These are phyloP conservation scores for Drosophila sordidapex DNA, from an alignment of 2,888 invertebrate species.

Conservation along the genomic window DNA sequence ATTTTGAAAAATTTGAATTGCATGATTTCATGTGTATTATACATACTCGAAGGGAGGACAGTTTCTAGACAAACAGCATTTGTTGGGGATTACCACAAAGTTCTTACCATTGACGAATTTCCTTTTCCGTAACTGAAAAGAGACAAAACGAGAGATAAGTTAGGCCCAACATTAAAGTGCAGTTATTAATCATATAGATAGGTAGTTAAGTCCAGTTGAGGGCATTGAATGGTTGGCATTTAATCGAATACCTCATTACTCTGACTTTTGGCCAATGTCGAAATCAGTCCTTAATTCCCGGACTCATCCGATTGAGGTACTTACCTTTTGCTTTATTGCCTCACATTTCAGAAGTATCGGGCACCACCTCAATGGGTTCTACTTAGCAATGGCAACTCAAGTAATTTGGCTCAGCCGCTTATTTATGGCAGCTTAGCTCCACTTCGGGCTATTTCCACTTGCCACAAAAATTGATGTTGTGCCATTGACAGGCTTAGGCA, in stretches of 20 bases:
- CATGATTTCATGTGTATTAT: conserved; percentile 23
- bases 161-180: not conserved
- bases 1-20: not conserved
- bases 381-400: conserved; percentile 19
- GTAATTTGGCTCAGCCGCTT: conserved; percentile 59
- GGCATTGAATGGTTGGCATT: not conserved
- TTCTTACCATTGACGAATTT: conserved; percentile 94
- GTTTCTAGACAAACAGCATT: not conserved
- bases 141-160: conserved; percentile 78
- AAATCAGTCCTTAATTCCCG: not conserved
- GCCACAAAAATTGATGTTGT: conserved; percentile 61
- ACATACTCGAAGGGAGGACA: conserved; percentile 15
- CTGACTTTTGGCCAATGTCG: not conserved
- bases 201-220: not conserved
- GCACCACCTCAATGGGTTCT: conserved; percentile 7
- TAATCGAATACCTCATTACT: conserved; percentile 8
- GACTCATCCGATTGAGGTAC: conserved; percentile 13
- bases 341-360: not conserved
- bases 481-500: conserved; percentile 56
- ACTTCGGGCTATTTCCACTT: conserved; percentile 31
- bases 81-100: not conserved
- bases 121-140: conserved; percentile 94
- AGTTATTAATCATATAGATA: not conserved
- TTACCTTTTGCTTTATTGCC: conserved; percentile 26
- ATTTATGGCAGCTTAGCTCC: conserved; percentile 64